Base-by-base conservation (phyloP, 2,888 invertebrate species). In the Orchestes rusci region DNA sequence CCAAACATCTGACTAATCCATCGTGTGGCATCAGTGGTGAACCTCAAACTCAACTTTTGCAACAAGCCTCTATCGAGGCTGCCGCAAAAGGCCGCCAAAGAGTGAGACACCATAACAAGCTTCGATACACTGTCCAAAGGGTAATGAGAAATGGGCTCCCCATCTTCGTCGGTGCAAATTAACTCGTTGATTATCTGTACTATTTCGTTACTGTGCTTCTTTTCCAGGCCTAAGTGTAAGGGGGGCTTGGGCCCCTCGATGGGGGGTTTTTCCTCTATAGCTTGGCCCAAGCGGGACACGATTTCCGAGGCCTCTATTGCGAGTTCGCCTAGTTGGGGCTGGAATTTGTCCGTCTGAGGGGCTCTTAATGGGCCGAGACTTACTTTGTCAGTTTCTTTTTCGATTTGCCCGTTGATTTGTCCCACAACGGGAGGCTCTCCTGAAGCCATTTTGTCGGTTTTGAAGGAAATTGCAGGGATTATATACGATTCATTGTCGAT, bases 1-100 rank as follows among this genome's bases (percentile, higher is more conserved):
- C 83, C 83, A 70, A 91, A 91, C 61, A 93, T 75, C 60, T 88
- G 82, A 39, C 87, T 80, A 59, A 93, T 73, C 93, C 93, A 93
- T 54, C 87, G 72, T 3, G 88, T 86, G 1, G 89, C 87, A 62
- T 93, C 93, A 19, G 83, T 82, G 1, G 86, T 83, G 54, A 94
- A 79, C 58, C 86, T 81, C 29, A 82, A 80, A 30, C 88, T 84
- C 15, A 94, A 74, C 57, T 84, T 79, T 43, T 86, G 80, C 40
- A 92, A 76, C 65, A 89, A 84, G 52, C 76, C 73, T 31, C 85
- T 74, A 51, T 90, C 88, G 51, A 94, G 67, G 39, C 87, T 82
- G n/a, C 87, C 83, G 51, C 90, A 80, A 62, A 89, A 84, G 1
- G 93, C 91, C 3, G 86, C 82, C 54, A 94, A 76, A 62, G 88